Base-by-base conservation (phyloP, 1,140 invertebrate genomes). In the Drosophila leontia region DNA sequence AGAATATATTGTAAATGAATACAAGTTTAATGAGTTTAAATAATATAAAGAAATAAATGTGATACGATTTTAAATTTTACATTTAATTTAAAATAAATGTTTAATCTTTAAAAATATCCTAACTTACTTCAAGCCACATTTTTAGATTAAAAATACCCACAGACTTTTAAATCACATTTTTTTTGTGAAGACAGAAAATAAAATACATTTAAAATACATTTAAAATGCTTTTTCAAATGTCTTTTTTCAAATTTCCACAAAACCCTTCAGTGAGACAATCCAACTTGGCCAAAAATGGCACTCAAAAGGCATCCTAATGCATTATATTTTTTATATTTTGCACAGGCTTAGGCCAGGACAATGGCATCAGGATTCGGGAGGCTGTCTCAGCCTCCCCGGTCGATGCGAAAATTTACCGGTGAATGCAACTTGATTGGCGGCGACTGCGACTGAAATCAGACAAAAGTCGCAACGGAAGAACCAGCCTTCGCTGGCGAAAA, bases 341-440 rank as follows among this genome's bases (percentile, higher is more conserved):
- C 11, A 59, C n/a, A n/a, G 41, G 29, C 62, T 44, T 32, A 26
- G 39, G 29, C 29, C 29, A 35, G 62, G 23, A 70, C 48, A 55
- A 68, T 68, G 34, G 39, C 23, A 13, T 8, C 9, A 55, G 13
- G 34, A 55, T 11, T 11, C 34, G 6, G 19, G 19, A 23, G 1
- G 5, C 15, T 56, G 35, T 39, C 34, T 55, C 34, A 41, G 45
- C 32, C 47, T 12, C 26, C 15, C 15, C 29, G 12, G 17, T 3
- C 45, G 29, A 26, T 48, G 39, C 44, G 23, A 19, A 15, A 26
- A 17, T 32, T 37, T 29, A 34, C 15, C n/a, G 62, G 26, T 65
- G 67, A 70, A 68, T 70, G 67, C 63, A 68, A 32, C 44, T 57
- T 74, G 68, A 74, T 74, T 74, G 70, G 53, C 34, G 68, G 37